Percentiles rank a stretch among this genome's conserved stretches.
Evolutionary conservation across 1,140 invertebrate species (phyloP).

Genomic region (Eulimnadia texana): DNA sequence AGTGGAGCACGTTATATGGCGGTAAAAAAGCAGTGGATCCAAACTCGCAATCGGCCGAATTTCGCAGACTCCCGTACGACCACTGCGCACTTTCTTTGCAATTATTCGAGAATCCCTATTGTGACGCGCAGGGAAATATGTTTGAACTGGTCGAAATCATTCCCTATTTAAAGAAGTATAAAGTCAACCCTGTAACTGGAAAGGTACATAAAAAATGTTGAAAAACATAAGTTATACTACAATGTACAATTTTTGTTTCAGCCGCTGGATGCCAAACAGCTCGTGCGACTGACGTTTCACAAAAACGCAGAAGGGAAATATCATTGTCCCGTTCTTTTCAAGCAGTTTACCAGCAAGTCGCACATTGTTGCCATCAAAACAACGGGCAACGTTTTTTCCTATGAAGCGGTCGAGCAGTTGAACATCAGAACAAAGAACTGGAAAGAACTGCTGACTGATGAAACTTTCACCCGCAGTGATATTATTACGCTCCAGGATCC

Average conservation of each 20-base stretch:
- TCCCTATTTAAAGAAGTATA: constrained; percentile 82
- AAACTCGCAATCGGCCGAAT: constrained; percentile 56
- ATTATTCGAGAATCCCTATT: constrained; percentile 85
- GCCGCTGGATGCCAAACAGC: constrained; percentile 64
- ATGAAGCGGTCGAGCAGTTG: constrained; percentile 90
- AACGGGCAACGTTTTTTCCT: constrained; percentile 92
- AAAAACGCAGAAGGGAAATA: constrained; percentile 73
- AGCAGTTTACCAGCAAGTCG: constrained; percentile 86
- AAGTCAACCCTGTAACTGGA: constrained; percentile 86
- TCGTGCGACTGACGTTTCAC: constrained; percentile 78
- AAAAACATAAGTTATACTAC: background rate
- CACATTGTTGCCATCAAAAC: constrained; percentile 82
- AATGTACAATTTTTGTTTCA: constrained; percentile 31
- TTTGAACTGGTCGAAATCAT: constrained; percentile 79
- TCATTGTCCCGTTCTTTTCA: constrained; percentile 91
- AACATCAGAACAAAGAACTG: constrained; percentile 90
- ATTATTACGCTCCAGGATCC: constrained; percentile 93
- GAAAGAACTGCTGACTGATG: constrained; percentile 85
- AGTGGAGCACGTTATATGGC: constrained; percentile 90
- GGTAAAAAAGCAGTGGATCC: constrained; percentile 61
- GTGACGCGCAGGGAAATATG: constrained; percentile 71
- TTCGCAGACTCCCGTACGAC: constrained; percentile 80
- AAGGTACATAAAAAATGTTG: constrained; percentile 45
- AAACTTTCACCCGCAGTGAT: constrained; percentile 77
- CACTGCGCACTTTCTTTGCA: constrained; percentile 85